A percentile compares a stretch with the other conserved stretches of the same genome.
These are phyloP conservation scores for Brachionus rubens DNA, from an alignment of 1,140 invertebrate species.

Conservation along the genomic window DNA sequence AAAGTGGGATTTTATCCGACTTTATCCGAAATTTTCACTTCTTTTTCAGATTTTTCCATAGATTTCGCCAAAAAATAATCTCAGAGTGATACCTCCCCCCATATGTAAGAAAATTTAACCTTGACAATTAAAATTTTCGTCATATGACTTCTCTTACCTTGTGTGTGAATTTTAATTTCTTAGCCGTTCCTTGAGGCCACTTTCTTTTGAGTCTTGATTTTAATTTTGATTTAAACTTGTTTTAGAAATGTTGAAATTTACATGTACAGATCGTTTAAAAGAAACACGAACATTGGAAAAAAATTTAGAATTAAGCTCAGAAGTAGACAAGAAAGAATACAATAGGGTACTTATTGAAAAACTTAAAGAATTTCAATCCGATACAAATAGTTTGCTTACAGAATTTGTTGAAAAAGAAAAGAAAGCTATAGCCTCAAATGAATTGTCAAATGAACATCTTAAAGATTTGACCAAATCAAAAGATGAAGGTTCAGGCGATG, in stretches of 20 bases:
- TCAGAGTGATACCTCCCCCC: no score
- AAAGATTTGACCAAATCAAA: not conserved
- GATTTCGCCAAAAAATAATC: no score
- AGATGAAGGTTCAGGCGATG: not conserved
- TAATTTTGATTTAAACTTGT: no score
- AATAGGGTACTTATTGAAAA: conserved; percentile 6
- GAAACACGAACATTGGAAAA: conserved; percentile 8
- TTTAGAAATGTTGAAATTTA: conserved; percentile 4
- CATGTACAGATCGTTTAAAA: conserved; percentile 22
- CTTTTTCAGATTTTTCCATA: no score
- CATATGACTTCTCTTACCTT: no score
- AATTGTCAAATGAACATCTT: conserved; percentile 4
- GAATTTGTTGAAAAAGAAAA: conserved; percentile 43
- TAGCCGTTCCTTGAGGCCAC: no score
- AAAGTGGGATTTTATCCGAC: no score
- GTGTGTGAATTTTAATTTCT: no score
- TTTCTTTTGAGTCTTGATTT: no score
- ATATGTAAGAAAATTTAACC: no score
- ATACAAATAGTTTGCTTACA: conserved; percentile 2
- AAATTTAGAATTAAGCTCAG: not conserved
- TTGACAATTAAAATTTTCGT: no score
- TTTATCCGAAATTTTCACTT: no score
- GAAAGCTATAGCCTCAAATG: conserved; percentile 1
- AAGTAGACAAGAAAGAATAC: not conserved
- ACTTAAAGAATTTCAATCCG: conserved; percentile 6